Evolutionary conservation across 2,888 invertebrate genomes (phyloP), one percentile per base, ranked within the genome.

Genomic region (Polietes domitor): DNA sequence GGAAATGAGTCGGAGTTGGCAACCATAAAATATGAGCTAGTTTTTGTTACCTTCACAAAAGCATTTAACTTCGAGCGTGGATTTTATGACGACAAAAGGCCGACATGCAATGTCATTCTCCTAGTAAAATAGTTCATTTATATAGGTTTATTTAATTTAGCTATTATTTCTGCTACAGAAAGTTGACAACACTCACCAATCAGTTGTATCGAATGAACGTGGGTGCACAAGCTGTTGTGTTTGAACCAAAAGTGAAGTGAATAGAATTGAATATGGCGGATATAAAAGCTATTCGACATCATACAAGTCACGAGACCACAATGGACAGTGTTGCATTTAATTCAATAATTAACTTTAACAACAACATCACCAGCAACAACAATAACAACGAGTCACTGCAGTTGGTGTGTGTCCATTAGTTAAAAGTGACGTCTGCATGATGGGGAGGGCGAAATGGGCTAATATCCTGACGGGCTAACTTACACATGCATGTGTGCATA

Each of bases 191-290:
- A 47, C 47, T 47, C n/a, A 4, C 47, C 2, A n/a, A 12, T 4
- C n/a, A n/a, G 47, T n/a, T n/a, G n/a, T 32, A 32, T 9, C 32
- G 32, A 32, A 32, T 32, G 32, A 32, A n/a, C n/a, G 32, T 47
- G 47, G 47, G 53, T 47, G 47, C 10, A 21, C 65, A 41, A 37
- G 5, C 37, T 21, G 37, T 47, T 47, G 12, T 47, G 10, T 53
- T 53, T 21, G 41, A 41, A 19, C 21, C 41, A 17, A 19, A 37
- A 41, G 10, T 37, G 41, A 65, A 37, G 37, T 68, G 12, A 68
- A 77, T 28, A 77, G 61, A 80, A 77, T 41, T 76, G 47, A 58
- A 76, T 73, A 79, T 79, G 72, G 65, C 79, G 65, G 76, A 76
- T 79, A 50, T 73, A 68, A 53, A 77, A 73, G 72, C 50, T 76